phyloP scores from a whole-genome alignment of 92 coral and sea anemone species.

The Umimayanthus kanabou region DNA sequence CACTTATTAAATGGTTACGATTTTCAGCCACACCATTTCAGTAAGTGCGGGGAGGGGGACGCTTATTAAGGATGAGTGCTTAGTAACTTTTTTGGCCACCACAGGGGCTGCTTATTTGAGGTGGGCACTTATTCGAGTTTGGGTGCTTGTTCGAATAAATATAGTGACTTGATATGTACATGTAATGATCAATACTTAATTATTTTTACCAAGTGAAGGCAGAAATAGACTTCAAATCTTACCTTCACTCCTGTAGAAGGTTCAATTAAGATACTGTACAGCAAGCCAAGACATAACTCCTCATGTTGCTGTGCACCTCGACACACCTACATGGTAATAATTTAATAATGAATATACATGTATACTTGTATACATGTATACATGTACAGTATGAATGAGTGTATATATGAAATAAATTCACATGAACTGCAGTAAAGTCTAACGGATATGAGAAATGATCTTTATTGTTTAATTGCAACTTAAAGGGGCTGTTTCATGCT shows the following conservation, averaged over 20 bases:
- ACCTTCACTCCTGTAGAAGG: constrained; percentile 78
- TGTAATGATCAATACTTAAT: not conserved
- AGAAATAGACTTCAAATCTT: not conserved
- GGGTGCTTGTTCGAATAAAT: too few species aligned
- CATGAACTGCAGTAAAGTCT: not conserved
- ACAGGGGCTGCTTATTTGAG: too few species aligned
- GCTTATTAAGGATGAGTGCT: too few species aligned
- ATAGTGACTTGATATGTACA: not conserved
- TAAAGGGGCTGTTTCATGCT: too few species aligned
- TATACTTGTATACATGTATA: not conserved
- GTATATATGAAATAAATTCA: too few species aligned
- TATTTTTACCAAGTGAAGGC: not conserved
- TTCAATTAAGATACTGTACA: constrained; percentile 81
- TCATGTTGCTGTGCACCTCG: constrained; percentile 84
- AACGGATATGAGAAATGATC: too few species aligned
- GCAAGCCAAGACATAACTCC: constrained; percentile 88
- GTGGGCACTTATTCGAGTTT: too few species aligned
- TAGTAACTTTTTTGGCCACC: too few species aligned
- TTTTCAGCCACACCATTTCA: too few species aligned
- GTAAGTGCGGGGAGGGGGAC: too few species aligned
- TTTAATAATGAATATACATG: not conserved
- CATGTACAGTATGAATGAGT: not conserved
- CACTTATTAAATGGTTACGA: too few species aligned
- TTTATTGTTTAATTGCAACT: too few species aligned
- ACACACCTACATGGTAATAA: constrained; percentile 57